Conservation (phyloP, 2,113 vertebrate species). For the Struthidea cinerea region DNA sequence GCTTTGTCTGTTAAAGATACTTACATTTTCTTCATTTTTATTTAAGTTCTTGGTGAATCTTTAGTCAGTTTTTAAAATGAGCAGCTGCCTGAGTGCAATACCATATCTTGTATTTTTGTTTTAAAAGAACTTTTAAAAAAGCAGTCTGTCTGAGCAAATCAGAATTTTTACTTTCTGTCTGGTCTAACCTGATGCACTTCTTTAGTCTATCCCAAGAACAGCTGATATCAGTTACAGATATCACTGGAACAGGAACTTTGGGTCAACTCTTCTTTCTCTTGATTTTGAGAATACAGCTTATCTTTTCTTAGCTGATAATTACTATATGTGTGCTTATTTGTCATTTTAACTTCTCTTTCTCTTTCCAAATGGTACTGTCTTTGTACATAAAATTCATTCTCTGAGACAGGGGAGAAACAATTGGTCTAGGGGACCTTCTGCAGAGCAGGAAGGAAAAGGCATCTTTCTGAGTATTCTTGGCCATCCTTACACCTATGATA, state of each 20-base stretch:
- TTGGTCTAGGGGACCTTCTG: background rate
- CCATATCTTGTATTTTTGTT: background rate
- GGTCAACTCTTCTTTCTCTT: background rate
- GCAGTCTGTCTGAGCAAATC: background rate
- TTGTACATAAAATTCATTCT: background rate
- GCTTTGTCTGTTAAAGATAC: background rate
- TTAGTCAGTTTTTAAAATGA: background rate
- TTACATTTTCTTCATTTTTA: background rate
- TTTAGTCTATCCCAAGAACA: background rate
- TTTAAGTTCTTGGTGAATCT: background rate
- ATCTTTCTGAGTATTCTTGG: background rate
- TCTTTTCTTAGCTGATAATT: background rate
- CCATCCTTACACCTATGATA: background rate
- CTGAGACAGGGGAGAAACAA: background rate
- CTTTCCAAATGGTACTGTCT: background rate
- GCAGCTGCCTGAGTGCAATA: background rate
- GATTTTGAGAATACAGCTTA: background rate
- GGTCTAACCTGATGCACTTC: background rate
- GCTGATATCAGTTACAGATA: background rate
- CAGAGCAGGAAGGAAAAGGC: background rate
- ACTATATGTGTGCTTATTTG: background rate
- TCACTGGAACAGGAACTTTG: background rate
- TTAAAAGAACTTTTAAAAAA: fast-evolving
- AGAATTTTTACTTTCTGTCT: background rate
- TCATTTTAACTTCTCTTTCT: background rate